Base-by-base conservation (phyloP, 2,888 invertebrate genomes). In the Synergus laeviventris region DNA sequence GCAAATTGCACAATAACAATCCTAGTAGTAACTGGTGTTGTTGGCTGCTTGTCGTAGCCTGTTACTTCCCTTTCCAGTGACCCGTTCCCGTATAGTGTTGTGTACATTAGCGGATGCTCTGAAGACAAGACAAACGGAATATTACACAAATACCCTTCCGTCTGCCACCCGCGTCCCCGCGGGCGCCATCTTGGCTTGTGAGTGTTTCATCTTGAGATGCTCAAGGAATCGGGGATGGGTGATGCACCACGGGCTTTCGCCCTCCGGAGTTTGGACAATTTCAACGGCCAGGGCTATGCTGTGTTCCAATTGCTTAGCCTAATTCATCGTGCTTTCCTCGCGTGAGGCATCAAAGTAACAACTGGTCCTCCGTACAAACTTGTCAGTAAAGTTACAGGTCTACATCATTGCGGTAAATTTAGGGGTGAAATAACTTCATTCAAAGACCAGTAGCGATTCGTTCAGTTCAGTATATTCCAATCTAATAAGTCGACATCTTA, bases 1-100 rank as follows among this genome's bases (percentile, higher is more conserved):
- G 90, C 89, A 91, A 91, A 91, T 91, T 91, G 90, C 91, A 91
- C 90, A 91, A 91, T 91, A 91, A 91, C 91, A 91, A 90, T 90
- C 87, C 86, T 87, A 85, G 88, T 84, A 86, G 89, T 84, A 82
- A 83, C 83, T 85, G 82, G 78, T 82, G 84, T 85, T 83, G 85
- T 84, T 83, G 77, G 81, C 79, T 82, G 81, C 83, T 81, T 82
- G 86, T 83, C 86, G 84, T 86, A 84, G 82, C 81, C 76, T 80
- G 76, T 79, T 78, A 75, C 77, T 78, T 81, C 81, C 76, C 81
- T 78, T 78, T 79, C 82, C 78, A 81, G 80, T 78, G 79, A 78
- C 82, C 74, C 79, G 80, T 81, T 81, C 76, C 81, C 83, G 81
- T 85, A 56, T 82, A 83, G 87, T 88, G 89, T 89, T 90, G 89